phyloP scores from a whole-genome alignment of 92 coral and sea anemone genomes.

The Meandrina meandrites region DNA sequence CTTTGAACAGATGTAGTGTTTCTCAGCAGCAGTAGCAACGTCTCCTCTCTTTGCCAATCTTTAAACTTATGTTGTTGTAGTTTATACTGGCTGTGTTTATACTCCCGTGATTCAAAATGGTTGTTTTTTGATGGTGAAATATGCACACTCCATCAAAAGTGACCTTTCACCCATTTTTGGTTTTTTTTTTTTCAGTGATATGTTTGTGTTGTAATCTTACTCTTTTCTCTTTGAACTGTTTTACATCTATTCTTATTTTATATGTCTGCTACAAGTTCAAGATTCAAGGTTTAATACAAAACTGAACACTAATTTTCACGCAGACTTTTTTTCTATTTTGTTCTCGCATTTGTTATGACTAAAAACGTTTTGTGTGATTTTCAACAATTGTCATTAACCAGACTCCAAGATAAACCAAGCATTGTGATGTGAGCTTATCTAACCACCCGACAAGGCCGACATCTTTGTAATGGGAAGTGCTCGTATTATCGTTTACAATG shows the following conservation, averaged over 20 bases:
- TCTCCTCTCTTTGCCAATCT: neutral
- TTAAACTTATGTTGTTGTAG: neutral
- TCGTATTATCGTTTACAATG: conserved; percentile 19
- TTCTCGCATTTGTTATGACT: neutral
- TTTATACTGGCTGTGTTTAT: neutral
- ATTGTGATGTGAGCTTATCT: conserved; percentile 31
- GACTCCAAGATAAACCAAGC: neutral
- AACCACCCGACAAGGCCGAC: conserved; percentile 31
- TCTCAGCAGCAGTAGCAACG: neutral
- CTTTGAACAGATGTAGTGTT: neutral
- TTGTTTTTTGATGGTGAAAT: conserved; percentile 4
- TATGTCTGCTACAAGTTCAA: neutral
- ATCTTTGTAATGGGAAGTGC: neutral
- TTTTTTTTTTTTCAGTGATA: conserved; percentile 4
- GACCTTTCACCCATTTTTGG: conserved; percentile 30
- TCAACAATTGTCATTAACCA: neutral
- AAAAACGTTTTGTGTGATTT: neutral
- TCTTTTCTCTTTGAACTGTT: neutral
- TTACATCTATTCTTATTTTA: neutral
- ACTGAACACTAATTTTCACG: neutral
- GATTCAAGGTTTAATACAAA: neutral
- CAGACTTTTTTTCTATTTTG: neutral
- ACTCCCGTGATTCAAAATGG: neutral
- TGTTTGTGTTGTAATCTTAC: conserved; percentile 17
- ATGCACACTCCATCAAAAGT: conserved; percentile 4